phyloP scores from a whole-genome alignment of 2,113 vertebrate species.

The Solenodon paradoxus region DNA sequence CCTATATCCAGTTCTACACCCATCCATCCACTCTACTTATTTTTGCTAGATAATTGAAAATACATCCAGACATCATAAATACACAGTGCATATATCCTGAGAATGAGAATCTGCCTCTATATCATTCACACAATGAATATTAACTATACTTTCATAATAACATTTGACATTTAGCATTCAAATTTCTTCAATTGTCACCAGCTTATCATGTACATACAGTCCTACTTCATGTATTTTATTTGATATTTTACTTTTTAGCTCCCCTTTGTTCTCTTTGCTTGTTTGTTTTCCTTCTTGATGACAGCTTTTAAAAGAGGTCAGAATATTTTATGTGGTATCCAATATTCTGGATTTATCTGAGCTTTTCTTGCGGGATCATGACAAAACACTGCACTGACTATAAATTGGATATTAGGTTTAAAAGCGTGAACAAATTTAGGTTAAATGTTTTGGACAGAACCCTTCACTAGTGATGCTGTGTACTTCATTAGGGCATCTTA shows the following conservation, averaged over 20 bases:
- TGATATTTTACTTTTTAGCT: not conserved
- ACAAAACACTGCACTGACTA: not conserved
- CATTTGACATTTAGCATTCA: not conserved
- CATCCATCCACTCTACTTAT: not conserved
- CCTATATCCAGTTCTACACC: not conserved
- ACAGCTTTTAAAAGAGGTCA: not conserved
- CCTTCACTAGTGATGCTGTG: not conserved
- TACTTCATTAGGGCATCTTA: not conserved
- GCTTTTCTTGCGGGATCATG: not conserved
- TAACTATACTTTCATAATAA: not conserved
- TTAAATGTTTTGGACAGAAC: not conserved
- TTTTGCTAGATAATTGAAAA: slow-evolving; percentile 17
- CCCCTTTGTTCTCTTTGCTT: not conserved
- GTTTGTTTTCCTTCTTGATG: not conserved
- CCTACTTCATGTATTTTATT: not conserved
- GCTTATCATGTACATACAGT: not conserved
- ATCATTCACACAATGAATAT: not conserved
- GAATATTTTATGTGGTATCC: not conserved
- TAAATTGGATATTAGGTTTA: not conserved
- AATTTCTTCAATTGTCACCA: not conserved
- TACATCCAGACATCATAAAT: not conserved
- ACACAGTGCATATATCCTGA: not conserved
- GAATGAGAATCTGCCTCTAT: not conserved
- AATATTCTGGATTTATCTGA: not conserved
- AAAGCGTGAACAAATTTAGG: not conserved